Evolutionary conservation across 2,113 vertebrate species (phyloP), one percentile per base, ranked within the genome.

Genomic region (Tetraodon nigroviridis): DNA sequence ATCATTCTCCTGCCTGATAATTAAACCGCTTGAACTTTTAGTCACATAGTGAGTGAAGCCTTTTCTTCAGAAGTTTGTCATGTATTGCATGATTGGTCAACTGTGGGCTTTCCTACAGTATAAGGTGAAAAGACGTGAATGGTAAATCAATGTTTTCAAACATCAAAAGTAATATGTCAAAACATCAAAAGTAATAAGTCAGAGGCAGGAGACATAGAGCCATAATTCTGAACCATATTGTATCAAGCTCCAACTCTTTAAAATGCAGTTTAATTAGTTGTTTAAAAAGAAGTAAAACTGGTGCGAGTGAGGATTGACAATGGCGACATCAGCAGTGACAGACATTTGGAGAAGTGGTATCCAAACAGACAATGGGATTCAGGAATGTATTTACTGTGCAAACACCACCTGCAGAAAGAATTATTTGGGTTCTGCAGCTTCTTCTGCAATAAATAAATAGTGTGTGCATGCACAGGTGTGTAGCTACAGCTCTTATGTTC

Each of bases 251-350:
- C 55, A 60, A 37, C 75, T 75, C 58, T 65, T 76, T 76, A 67
- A 27, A 73, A 69, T 55, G 53, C 67, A 72, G 80, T 75, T 80
- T 64, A 64, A 73, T 80, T 80, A 65, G 65, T 66, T 64, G 68
- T 61, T 45, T 22, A 75, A 64, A 65, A 27, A 65, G 71, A 70
- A 60, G 69, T 1, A 12, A 51, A 66, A 15, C 77, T 73, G 79
- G 75, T 64, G 29, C 42, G 56, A 64, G 69, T 71, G 62, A 76
- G 59, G 71, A 64, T 61, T 59, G 64, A 78, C 58, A 59, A 37
- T 42, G 45, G 47, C 77, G 78, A 61, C 68, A 78, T 56, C 58
- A 51, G 67, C 71, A 73, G 68, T 75, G 66, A 73, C 48, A 50
- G 70, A 59, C 61, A 61, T 75, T 53, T 55, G 60, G 60, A 51